phyloP scores from a whole-genome alignment of 1,140 invertebrate species.

The Lordiphosa clarofinis region DNA sequence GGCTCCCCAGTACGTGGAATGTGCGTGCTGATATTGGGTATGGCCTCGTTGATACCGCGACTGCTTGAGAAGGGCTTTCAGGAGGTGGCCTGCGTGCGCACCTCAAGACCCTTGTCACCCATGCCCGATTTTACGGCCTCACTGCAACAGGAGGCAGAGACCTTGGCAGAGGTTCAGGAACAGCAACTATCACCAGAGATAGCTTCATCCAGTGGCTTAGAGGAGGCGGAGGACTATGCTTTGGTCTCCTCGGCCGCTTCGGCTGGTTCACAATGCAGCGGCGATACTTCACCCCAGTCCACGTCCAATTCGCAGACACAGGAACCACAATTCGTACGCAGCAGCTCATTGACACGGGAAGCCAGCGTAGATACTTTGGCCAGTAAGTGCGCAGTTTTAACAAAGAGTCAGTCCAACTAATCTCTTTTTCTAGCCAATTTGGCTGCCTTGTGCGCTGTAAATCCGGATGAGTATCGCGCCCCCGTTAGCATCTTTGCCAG shows the following conservation, averaged over 20 bases:
- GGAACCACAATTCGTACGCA: conserved; percentile 59
- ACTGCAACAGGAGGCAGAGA: conserved; percentile 60
- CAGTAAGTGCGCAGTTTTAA: conserved; percentile 74
- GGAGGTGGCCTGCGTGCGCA: conserved; percentile 89
- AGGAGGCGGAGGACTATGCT: conserved; percentile 56
- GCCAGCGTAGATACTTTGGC: conserved; percentile 83
- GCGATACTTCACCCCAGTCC: conserved; percentile 60
- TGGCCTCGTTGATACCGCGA: conserved; percentile 94
- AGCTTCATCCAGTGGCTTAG: conserved; percentile 21
- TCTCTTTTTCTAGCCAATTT: conserved; percentile 46
- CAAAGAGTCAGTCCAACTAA: no score
- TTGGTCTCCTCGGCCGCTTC: conserved; percentile 67
- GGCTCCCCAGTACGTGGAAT: conserved; percentile 95
- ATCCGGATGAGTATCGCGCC: conserved; percentile 89
- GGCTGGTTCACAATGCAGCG: conserved; percentile 54
- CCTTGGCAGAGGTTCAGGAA: conserved; percentile 41
- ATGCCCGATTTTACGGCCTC: conserved; percentile 83
- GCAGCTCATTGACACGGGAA: conserved; percentile 82
- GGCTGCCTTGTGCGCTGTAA: conserved; percentile 78
- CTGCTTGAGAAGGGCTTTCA: conserved; percentile 93
- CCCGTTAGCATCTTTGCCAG: conserved; percentile 94
- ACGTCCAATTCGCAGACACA: conserved; percentile 64
- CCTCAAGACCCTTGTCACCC: conserved; percentile 89
- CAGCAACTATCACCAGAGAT: conserved; percentile 32
- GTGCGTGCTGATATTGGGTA: conserved; percentile 91